Percentiles rank a stretch among this genome's conserved stretches.
phyloP scores from a whole-genome alignment of 1,140 invertebrate genomes.

The Macrobrachium nipponense region DNA sequence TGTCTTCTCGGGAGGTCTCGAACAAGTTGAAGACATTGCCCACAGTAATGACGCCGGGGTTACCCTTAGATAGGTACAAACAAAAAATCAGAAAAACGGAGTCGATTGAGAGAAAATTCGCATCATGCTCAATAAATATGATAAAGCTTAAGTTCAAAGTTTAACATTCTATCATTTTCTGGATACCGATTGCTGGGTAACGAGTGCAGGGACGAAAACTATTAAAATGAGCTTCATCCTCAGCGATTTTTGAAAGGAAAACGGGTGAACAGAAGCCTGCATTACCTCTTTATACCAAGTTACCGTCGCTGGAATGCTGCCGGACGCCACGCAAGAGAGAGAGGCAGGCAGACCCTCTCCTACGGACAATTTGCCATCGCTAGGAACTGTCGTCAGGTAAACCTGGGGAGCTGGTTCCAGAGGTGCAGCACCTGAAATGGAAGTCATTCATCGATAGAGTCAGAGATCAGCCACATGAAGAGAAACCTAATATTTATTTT shows the following conservation, averaged over 20 bases:
- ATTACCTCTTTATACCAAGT: slow-evolving; percentile 23
- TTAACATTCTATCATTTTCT: too few species aligned
- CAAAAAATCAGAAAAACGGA: background rate
- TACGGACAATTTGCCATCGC: background rate
- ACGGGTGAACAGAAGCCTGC: background rate
- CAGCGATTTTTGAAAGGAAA: too few species aligned
- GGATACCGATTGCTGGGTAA: too few species aligned
- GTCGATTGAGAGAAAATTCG: background rate
- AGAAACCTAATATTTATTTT: background rate
- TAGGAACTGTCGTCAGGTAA: slow-evolving; percentile 8
- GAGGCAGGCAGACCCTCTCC: slow-evolving; percentile 10
- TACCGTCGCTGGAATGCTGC: background rate
- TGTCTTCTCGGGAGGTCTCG: slow-evolving; percentile 1
- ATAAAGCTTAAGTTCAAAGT: too few species aligned
- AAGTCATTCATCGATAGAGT: too few species aligned
- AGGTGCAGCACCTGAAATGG: too few species aligned
- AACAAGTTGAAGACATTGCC: background rate
- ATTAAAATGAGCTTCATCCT: too few species aligned
- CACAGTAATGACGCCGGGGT: background rate
- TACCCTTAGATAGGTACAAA: background rate
- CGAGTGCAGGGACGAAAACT: background rate
- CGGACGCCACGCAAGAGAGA: slow-evolving; percentile 19
- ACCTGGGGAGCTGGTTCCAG: background rate
- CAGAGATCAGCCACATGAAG: background rate
- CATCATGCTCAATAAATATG: too few species aligned